phyloP scores from a whole-genome alignment of 2,888 invertebrate genomes.

The Sinopyrophorus schimmeli region DNA sequence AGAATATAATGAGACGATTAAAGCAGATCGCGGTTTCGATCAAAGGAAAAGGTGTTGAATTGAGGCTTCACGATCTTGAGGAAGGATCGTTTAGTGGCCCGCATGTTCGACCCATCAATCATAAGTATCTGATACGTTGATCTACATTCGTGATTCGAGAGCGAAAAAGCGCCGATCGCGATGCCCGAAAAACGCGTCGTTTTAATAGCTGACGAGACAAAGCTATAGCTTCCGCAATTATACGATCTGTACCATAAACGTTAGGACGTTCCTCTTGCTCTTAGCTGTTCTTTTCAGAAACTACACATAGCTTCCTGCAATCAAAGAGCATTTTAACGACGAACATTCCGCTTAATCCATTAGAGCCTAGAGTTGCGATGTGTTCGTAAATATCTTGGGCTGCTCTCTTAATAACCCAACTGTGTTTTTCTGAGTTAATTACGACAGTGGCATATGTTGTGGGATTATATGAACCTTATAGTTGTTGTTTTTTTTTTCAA shows the following conservation, averaged over 20 bases:
- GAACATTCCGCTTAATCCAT: slow-evolving; percentile 35
- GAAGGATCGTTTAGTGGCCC: slow-evolving; percentile 49
- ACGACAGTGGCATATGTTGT: slow-evolving; percentile 24
- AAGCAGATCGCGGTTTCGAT: slow-evolving; percentile 48
- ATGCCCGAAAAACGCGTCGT: not conserved
- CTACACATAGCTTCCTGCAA: slow-evolving; percentile 37
- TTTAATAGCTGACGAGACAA: not conserved
- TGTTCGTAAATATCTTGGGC: slow-evolving; percentile 31
- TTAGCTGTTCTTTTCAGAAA: slow-evolving; percentile 23
- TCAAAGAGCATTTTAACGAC: slow-evolving; percentile 36
- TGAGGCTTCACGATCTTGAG: slow-evolving; percentile 50
- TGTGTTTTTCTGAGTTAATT: slow-evolving; percentile 30
- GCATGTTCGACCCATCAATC: slow-evolving; percentile 51
- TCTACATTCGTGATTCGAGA: slow-evolving; percentile 39
- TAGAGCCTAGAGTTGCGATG: slow-evolving; percentile 27
- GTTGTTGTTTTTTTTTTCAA: slow-evolving; percentile 6
- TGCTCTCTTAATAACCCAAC: slow-evolving; percentile 28
- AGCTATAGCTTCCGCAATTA: slow-evolving; percentile 28
- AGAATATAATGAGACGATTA: slow-evolving; percentile 49
- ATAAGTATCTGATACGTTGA: slow-evolving; percentile 51
- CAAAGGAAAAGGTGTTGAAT: slow-evolving; percentile 54
- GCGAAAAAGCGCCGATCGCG: not conserved
- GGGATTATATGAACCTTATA: slow-evolving; percentile 15
- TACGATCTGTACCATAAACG: slow-evolving; percentile 18
- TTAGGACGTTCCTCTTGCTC: slow-evolving; percentile 4